Conservation (phyloP, 2,113 vertebrate genomes). For the Oceanodroma tethys region DNA sequence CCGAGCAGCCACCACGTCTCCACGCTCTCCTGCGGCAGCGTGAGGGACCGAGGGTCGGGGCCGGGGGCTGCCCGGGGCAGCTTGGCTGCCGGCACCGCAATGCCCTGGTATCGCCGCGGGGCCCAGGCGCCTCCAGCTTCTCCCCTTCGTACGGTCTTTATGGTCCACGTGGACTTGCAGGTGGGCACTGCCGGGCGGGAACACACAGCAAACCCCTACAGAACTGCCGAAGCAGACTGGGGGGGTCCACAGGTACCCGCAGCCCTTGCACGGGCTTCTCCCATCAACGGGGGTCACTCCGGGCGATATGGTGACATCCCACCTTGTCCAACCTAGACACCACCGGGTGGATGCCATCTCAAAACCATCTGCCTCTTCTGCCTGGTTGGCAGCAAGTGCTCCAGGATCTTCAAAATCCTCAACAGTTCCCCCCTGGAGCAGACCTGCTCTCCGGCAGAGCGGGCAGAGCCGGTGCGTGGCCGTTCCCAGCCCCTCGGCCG, state of each 20-base stretch:
- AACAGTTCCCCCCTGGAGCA: neutral
- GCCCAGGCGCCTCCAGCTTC: accelerated
- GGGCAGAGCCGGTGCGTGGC: accelerated
- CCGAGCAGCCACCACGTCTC: neutral
- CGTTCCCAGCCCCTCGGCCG: accelerated
- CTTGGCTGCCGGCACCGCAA: neutral
- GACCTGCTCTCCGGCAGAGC: accelerated
- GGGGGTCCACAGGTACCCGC: neutral
- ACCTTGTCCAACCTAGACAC: neutral
- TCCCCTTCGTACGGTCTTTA: neutral
- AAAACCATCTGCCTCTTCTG: neutral
- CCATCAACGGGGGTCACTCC: accelerated
- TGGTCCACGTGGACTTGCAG: accelerated
- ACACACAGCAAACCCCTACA: accelerated
- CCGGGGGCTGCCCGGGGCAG: neutral
- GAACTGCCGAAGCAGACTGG: accelerated
- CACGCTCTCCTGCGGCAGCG: accelerated
- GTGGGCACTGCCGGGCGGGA: accelerated
- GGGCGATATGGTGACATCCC: accelerated
- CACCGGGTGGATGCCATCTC: neutral
- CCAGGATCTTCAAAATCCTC: neutral
- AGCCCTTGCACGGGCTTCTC: neutral
- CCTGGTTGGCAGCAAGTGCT: accelerated
- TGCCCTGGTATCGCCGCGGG: accelerated
- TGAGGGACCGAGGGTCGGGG: accelerated